Evolutionary conservation across 2,113 vertebrate species (phyloP).

Genomic region (Elaphurus davidianus): DNA sequence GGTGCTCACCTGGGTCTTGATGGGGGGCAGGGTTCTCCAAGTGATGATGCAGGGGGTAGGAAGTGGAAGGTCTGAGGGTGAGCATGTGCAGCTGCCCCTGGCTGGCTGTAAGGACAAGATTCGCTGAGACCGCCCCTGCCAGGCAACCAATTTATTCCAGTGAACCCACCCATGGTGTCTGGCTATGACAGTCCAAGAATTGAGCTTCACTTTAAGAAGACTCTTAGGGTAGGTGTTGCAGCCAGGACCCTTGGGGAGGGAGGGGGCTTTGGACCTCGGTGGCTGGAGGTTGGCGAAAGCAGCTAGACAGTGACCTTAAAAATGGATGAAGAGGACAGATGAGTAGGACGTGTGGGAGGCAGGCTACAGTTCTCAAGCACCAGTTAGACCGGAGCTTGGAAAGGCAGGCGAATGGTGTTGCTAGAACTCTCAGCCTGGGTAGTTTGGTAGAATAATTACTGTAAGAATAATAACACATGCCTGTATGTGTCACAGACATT

Average conservation of each 20-base stretch:
- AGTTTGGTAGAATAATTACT: background rate
- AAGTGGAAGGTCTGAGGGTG: too few relatives aligned
- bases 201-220: background rate
- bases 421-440: background rate
- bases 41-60: background rate
- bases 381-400: too few relatives aligned
- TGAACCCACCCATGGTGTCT: background rate
- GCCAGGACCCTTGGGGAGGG: fast-evolving
- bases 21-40: background rate
- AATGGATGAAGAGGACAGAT: background rate
- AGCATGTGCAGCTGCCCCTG: background rate
- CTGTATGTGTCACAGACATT: fast-evolving
- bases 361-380: background rate
- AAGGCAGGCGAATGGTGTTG: background rate
- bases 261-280: fast-evolving
- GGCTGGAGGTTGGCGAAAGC: background rate
- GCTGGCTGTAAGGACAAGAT: background rate
- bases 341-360: background rate
- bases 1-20: background rate
- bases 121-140: fast-evolving
- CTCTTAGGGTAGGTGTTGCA: fast-evolving
- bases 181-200: fast-evolving
- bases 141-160: background rate
- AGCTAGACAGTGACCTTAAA: background rate
- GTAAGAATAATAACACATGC: background rate